These are phyloP conservation scores for Percopsis transmontana DNA, from an alignment of 2,113 vertebrate genomes.

Conservation along the genomic window DNA sequence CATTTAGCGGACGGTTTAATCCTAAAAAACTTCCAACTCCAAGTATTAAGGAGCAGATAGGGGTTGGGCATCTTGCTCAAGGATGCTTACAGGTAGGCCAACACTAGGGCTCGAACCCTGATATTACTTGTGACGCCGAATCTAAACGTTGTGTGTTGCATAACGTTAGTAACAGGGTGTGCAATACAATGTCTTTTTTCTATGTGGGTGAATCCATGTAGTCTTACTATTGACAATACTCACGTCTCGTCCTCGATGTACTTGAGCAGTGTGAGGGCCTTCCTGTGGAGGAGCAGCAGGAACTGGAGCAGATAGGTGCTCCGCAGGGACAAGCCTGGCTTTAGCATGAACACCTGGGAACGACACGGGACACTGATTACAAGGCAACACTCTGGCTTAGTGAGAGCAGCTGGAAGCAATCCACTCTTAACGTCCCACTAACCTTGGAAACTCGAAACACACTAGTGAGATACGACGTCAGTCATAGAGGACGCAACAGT, in stretches of 20 bases:
- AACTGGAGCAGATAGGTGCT: constrained; percentile 94
- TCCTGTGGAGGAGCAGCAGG: constrained; percentile 93
- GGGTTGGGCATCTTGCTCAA: no score
- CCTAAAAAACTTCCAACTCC: no score
- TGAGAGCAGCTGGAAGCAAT: constrained; percentile 22
- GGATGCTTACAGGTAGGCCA: no score
- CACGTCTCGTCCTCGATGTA: constrained; percentile 99
- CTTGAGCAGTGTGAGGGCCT: constrained; percentile 94
- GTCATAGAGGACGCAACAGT: no score
- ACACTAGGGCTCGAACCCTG: no score
- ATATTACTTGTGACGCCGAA: neutral
- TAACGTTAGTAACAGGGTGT: neutral
- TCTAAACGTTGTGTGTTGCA: neutral
- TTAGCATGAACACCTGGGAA: constrained; percentile 91
- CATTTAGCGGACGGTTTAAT: no score
- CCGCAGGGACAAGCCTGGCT: constrained; percentile 89
- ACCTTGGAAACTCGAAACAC: constrained; percentile 45
- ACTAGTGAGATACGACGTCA: neutral
- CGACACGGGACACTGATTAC: constrained; percentile 52
- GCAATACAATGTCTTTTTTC: constrained; percentile 20
- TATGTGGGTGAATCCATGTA: constrained; percentile 19
- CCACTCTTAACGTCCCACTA: neutral
- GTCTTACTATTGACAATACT: constrained; percentile 56
- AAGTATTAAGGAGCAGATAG: no score
- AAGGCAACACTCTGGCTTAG: constrained; percentile 11